Percentiles rank a stretch among this genome's conserved stretches.
Evolutionary conservation across 1,140 invertebrate species (phyloP).

Genomic region (Pogonognathellus flavescens): DNA sequence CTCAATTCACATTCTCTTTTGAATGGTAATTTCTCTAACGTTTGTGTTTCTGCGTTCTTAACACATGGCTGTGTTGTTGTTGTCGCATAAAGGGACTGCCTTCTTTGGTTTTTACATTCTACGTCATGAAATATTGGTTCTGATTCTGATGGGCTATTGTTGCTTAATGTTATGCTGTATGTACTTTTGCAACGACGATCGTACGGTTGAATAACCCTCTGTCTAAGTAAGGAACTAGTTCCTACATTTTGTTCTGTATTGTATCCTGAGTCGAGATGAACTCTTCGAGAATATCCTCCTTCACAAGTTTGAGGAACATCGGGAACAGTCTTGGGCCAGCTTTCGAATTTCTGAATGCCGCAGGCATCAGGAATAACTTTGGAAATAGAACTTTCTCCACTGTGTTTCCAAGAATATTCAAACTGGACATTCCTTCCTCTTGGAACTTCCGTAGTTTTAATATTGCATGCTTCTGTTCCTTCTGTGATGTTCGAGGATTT

Average conservation of each 20-base stretch:
- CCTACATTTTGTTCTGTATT: constrained; percentile 70
- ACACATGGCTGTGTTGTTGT: constrained; percentile 1
- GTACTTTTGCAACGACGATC: constrained; percentile 76
- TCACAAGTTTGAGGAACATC: constrained; percentile 60
- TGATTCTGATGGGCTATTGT: constrained; percentile 58
- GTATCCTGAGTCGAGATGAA: constrained; percentile 72
- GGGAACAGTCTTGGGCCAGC: constrained; percentile 50
- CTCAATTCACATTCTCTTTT: constrained; percentile 29
- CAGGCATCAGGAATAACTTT: constrained; percentile 60
- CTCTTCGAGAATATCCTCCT: constrained; percentile 39
- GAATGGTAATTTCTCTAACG: constrained; percentile 11
- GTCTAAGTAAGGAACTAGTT: constrained; percentile 62
- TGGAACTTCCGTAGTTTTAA: constrained; percentile 71
- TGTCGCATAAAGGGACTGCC: background rate
- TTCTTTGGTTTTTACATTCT: background rate
- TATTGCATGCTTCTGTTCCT: constrained; percentile 21
- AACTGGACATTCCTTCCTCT: constrained; percentile 69
- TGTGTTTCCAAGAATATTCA: constrained; percentile 65
- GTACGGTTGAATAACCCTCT: constrained; percentile 68
- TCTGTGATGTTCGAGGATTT: background rate
- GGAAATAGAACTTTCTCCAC: constrained; percentile 52
- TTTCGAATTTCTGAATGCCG: constrained; percentile 67
- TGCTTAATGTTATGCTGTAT: constrained; percentile 75
- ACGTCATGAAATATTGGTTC: background rate
- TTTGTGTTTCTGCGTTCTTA: constrained; percentile 58